These are phyloP conservation scores for Dasyurus viverrinus DNA, from an alignment of 2,113 vertebrate genomes.

Conservation along the genomic window DNA sequence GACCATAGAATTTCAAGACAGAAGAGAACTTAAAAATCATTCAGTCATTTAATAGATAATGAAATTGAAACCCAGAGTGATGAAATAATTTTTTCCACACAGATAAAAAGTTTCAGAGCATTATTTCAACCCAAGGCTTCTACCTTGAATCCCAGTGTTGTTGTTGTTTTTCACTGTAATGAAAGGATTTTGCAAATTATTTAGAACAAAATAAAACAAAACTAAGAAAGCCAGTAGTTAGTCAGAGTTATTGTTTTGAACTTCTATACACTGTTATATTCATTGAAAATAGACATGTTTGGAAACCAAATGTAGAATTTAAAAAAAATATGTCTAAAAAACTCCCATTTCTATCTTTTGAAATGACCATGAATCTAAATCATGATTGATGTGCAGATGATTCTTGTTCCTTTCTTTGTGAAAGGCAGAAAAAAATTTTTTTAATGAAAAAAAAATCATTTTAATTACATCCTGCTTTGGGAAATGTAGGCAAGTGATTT, in stretches of 20 bases:
- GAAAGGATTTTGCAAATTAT: not conserved
- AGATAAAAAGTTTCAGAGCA: not conserved
- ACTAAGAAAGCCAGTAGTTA: not conserved
- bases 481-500: not conserved
- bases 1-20: not conserved
- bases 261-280: not conserved
- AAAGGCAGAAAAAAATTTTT: not conserved
- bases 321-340: not conserved
- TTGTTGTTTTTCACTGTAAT: not conserved
- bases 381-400: not conserved
- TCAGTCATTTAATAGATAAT: not conserved
- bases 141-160: not conserved
- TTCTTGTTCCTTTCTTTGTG: not conserved
- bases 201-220: not conserved
- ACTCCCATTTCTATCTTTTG: not conserved
- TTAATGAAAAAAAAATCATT: not conserved
- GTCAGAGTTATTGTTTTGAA: not conserved
- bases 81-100: not conserved
- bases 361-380: not conserved
- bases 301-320: not conserved
- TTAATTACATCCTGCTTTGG: not conserved
- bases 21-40: not conserved
- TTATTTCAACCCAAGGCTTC: not conserved
- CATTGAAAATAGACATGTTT: not conserved
- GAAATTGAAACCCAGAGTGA: not conserved